These are phyloP conservation scores for Trachythela sp. DNA, from an alignment of 64 coral and sea anemone species.

Conservation along the genomic window DNA sequence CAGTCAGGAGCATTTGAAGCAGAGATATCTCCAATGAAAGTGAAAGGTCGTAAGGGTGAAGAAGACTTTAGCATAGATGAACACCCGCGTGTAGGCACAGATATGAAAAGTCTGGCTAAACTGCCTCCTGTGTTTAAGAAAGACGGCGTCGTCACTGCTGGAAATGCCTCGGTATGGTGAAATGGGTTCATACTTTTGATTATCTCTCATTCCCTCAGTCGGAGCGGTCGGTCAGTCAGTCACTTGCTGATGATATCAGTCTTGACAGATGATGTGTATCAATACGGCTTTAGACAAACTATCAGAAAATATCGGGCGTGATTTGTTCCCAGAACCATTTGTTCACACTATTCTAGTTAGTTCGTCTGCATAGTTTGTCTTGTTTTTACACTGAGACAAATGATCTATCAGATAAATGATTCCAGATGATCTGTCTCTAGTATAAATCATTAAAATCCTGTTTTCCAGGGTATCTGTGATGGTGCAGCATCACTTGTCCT, in stretches of 20 bases:
- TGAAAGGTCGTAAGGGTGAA: constrained; percentile 85
- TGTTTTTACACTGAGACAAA: neutral
- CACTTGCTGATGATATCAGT: too few relatives aligned
- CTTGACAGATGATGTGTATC: too few relatives aligned
- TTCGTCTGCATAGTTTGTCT: too few relatives aligned
- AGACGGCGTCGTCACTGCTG: constrained; percentile 86
- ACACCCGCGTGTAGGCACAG: constrained; percentile 73
- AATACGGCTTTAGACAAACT: too few relatives aligned
- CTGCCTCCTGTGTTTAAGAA: constrained; percentile 92
- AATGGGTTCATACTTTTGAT: neutral
- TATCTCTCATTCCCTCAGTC: neutral
- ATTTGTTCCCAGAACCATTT: too few relatives aligned
- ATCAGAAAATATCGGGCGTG: too few relatives aligned
- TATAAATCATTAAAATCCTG: neutral
- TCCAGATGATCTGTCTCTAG: neutral
- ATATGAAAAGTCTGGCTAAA: constrained; percentile 69
- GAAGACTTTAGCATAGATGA: constrained; percentile 86
- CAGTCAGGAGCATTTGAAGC: constrained; percentile 68
- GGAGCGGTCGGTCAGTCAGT: too few relatives aligned
- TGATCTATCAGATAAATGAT: neutral
- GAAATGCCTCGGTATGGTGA: constrained; percentile 81
- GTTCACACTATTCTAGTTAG: too few relatives aligned
- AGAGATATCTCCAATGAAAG: constrained; percentile 75
- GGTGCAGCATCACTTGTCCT: constrained; percentile 76
- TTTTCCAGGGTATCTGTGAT: constrained; percentile 86